Conservation (phyloP, 92 coral and sea anemone species). For the Desmophyllum pertusum region DNA sequence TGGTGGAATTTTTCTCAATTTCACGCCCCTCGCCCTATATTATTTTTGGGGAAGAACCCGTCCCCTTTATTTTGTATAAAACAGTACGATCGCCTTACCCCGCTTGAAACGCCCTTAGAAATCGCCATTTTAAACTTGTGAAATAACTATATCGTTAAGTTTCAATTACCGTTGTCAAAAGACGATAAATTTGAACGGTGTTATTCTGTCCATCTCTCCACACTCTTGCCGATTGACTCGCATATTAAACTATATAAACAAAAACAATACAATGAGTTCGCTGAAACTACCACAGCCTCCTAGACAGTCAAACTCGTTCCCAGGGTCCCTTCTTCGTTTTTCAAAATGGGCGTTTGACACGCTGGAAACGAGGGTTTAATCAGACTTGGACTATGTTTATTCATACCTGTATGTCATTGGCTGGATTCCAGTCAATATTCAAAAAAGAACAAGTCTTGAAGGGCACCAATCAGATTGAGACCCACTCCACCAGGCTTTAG, state of each 20-base stretch:
- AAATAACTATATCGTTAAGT: neutral
- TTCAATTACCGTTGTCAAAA: conserved; percentile 90
- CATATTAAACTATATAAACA: conserved; percentile 11
- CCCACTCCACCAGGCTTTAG: conserved; percentile 99
- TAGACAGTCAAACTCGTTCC: too few species aligned
- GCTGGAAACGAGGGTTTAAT: too few species aligned
- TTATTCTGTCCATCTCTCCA: conserved; percentile 99
- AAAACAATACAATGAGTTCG: neutral
- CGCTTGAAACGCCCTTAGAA: neutral
- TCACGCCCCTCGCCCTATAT: too few species aligned
- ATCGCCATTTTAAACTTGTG: too few species aligned
- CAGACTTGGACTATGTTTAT: neutral
- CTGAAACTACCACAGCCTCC: neutral
- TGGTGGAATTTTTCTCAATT: too few species aligned
- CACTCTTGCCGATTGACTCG: conserved; percentile 99
- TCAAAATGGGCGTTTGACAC: too few species aligned
- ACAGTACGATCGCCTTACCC: too few species aligned
- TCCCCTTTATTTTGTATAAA: neutral
- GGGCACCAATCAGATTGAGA: conserved; percentile 93
- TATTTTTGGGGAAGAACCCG: too few species aligned
- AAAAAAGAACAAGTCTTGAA: conserved; percentile 80
- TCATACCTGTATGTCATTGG: conserved; percentile 95
- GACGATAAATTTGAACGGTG: conserved; percentile 86
- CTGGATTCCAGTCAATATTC: conserved; percentile 99
- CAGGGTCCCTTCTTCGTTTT: too few species aligned